Evolutionary conservation across 2,888 invertebrate species (phyloP).

Genomic region (Agrochola circellaris): DNA sequence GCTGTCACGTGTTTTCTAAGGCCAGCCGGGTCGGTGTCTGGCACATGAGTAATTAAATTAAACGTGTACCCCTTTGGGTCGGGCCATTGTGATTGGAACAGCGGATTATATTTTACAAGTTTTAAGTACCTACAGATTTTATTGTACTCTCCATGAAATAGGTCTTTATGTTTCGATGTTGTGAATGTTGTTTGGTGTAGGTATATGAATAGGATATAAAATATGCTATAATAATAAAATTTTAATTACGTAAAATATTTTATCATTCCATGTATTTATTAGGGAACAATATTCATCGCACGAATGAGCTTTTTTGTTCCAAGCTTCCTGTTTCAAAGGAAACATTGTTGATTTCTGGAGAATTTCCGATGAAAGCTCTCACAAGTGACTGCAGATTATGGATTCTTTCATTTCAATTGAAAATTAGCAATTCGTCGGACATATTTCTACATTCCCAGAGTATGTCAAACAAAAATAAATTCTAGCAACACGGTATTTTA

Average conservation of each 20-base stretch:
- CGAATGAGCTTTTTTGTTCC: background rate
- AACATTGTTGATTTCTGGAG: background rate
- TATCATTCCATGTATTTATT: background rate
- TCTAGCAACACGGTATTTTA: background rate
- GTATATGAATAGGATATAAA: background rate
- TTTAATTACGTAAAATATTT: background rate
- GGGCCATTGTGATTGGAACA: conserved; percentile 50
- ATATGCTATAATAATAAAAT: background rate
- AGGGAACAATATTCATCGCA: background rate
- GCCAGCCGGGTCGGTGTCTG: conserved; percentile 65
- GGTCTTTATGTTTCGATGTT: background rate
- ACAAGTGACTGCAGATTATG: background rate
- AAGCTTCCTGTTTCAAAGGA: background rate
- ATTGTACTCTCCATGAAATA: background rate
- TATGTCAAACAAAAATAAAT: background rate
- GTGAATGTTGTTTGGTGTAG: background rate
- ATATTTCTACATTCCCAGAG: background rate
- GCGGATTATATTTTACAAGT: conserved; percentile 33
- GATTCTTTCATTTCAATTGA: background rate
- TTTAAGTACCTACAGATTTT: background rate
- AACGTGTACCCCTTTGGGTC: conserved; percentile 65
- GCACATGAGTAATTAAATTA: conserved; percentile 74
- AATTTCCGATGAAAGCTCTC: background rate
- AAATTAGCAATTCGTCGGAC: background rate
- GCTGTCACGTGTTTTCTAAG: conserved; percentile 70